Evolutionary conservation across 1,140 invertebrate genomes (phyloP), one percentile per base, ranked within the genome.

Genomic region (Brachionus manjavacas): DNA sequence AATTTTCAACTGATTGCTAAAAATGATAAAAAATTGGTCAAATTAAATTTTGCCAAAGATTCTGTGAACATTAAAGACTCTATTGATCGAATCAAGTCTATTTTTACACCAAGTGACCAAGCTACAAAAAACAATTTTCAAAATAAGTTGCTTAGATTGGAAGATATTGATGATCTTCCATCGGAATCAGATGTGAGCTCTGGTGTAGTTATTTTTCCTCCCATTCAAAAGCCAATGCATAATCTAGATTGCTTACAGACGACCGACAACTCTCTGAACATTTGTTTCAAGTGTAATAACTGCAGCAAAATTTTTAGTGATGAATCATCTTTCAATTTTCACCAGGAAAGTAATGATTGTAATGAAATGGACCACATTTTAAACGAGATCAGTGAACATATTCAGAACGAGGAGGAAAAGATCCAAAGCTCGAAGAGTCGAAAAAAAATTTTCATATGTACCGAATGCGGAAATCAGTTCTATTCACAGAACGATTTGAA

Each of bases 1-100:
- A 76, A 76, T 49, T 43, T 76, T 25, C 72, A 76, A 76, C 43
- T 76, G 1, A 76, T 76, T 49, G 72, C 72, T 28, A 76, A 76
- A 76, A 76, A 76, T 49, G 72, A 76, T 28, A 76, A 49, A 25
- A 76, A 76, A 16, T 46, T 76, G 11, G 43, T 76, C 4, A 76
- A 76, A 76, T n/a, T 76, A 6, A 76, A 76, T 76, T 46, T 76
- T 8, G 25, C 41, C 20, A 76, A 46, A 0, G 11, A 20, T 1
- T 25, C 25, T 12, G 4, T 11, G 12, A 76, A 46, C 23, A 25
- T 76, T 0, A 76, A 49, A 76, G 72, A 76, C 14, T 76, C 72
- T 2, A 76, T 76, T 23, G 41, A 76, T 20, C 41, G 25, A 49
- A 76, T 76, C 14, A 76, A 76, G 41, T 76, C 72, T 4, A 49